Percentiles rank a stretch among this genome's conserved stretches.
phyloP scores from a whole-genome alignment of 2,113 vertebrate species.

The Bubo blakistoni region DNA sequence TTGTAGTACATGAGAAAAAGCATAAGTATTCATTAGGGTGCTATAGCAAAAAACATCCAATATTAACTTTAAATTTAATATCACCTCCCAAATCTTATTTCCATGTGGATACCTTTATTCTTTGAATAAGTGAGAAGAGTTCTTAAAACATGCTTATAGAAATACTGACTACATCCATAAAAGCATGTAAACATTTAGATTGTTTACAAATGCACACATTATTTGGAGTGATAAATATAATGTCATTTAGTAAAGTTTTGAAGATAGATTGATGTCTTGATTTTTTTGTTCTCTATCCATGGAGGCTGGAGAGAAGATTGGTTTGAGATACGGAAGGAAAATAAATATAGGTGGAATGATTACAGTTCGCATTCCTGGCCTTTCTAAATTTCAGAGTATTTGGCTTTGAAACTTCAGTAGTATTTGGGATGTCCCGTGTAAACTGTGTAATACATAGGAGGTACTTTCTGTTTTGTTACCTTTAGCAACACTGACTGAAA shows the following conservation, averaged over 20 bases:
- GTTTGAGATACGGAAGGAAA: neutral
- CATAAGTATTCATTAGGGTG: accelerated
- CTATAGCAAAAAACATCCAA: neutral
- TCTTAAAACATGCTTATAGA: neutral
- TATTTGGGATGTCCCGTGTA: neutral
- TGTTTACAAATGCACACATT: neutral
- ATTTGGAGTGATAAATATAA: neutral
- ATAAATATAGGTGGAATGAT: neutral
- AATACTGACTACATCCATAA: neutral
- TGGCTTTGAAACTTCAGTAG: neutral
- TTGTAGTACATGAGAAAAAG: neutral
- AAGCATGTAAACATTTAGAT: neutral
- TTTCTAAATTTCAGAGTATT: neutral
- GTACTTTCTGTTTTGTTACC: neutral
- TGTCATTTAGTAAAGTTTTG: neutral
- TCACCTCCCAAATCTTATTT: neutral
- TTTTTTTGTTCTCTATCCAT: neutral
- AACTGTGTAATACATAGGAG: neutral
- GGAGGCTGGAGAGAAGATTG: neutral
- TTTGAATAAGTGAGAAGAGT: neutral
- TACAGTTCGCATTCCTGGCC: neutral
- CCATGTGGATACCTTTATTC: neutral
- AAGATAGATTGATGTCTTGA: neutral
- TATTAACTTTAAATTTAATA: neutral
- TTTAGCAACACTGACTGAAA: neutral